phyloP scores from a whole-genome alignment of 2,888 invertebrate species.

The Drosophila algonquin region DNA sequence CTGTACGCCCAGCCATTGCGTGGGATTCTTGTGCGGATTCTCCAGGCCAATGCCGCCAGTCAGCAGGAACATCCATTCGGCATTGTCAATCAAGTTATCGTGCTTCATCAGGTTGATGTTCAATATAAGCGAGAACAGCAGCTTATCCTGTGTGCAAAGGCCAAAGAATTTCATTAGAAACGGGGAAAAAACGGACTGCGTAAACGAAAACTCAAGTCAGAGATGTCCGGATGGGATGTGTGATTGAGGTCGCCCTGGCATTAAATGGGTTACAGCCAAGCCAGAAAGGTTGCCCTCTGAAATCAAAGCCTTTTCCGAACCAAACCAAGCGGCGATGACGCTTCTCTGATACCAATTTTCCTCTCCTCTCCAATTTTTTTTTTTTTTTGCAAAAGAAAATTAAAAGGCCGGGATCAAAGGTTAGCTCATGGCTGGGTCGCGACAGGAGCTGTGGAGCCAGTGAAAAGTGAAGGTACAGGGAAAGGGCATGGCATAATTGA shows the following conservation, averaged over 20 bases:
- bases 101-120: conserved; percentile 89
- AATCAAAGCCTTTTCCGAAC: conserved; percentile 56
- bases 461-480: conserved; percentile 8
- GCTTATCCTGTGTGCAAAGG: conserved; percentile 88
- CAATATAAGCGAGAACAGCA: conserved; percentile 92
- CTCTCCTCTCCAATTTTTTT: conserved; percentile 1
- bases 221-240: neutral
- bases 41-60: conserved; percentile 93
- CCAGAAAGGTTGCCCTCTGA: conserved; percentile 46
- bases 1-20: conserved; percentile 88
- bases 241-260: conserved; percentile 29
- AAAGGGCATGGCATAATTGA: conserved; percentile 62
- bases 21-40: conserved; percentile 89
- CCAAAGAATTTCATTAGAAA: conserved; percentile 52
- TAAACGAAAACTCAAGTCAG: neutral
- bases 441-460: conserved; percentile 10
- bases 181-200: neutral
- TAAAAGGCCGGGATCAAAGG: conserved; percentile 67
- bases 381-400: conserved; percentile 47
- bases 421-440: conserved; percentile 16
- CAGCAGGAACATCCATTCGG: conserved; percentile 93
- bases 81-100: conserved; percentile 86
- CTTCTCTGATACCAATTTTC: conserved; percentile 41
- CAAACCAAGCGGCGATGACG: conserved; percentile 25
- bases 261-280: conserved; percentile 52